These are phyloP conservation scores for Cheilosia vulpina DNA, from an alignment of 2,888 invertebrate species.

Conservation along the genomic window DNA sequence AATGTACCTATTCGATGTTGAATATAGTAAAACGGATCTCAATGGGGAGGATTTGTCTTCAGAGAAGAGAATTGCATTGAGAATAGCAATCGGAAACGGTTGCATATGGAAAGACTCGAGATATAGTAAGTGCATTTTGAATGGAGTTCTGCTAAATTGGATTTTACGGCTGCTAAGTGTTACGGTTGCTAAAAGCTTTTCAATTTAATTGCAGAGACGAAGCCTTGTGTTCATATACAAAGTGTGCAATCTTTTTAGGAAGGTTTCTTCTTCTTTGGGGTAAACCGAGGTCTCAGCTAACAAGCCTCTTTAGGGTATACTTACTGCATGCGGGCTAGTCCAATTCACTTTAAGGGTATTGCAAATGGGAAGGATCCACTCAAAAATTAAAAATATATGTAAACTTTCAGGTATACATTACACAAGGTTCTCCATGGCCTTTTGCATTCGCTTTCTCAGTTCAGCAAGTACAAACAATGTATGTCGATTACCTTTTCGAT, in stretches of 20 bases:
- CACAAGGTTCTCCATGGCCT: too few relatives aligned
- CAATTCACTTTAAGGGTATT: too few relatives aligned
- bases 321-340: too few relatives aligned
- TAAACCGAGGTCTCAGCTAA: too few relatives aligned
- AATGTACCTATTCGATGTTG: slow-evolving; percentile 27
- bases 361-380: too few relatives aligned
- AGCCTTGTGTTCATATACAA: too few relatives aligned
- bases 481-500: slow-evolving; percentile 33
- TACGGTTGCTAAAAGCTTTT: neutral
- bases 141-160: neutral
- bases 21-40: slow-evolving; percentile 27
- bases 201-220: neutral
- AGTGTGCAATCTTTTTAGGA: too few relatives aligned
- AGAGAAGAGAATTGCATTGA: neutral
- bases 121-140: neutral
- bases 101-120: neutral
- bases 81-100: neutral
- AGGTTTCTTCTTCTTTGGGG: too few relatives aligned
- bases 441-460: too few relatives aligned
- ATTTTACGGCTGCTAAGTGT: neutral
- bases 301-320: too few relatives aligned
- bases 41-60: neutral
- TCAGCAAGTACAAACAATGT: slow-evolving; percentile 1
- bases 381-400: too few relatives aligned
- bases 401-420: too few relatives aligned